These are phyloP conservation scores for Takifugu rubripes DNA, from an alignment of 2,797 vertebrate genomes.

Conservation along the genomic window DNA sequence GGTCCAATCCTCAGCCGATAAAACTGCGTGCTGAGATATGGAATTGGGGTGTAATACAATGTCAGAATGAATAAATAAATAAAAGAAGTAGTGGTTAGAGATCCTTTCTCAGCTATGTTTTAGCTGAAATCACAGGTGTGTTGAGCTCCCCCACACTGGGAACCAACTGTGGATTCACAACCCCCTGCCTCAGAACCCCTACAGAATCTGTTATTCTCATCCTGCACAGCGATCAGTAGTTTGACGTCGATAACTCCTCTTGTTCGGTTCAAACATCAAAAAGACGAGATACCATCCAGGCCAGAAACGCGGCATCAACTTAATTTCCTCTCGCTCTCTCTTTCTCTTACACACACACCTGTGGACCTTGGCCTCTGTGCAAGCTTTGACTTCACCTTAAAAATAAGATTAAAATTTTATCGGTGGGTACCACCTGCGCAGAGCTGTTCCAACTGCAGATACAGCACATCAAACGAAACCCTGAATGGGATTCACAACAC, in stretches of 20 bases:
- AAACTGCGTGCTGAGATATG: too few relatives aligned
- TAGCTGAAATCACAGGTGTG: too few relatives aligned
- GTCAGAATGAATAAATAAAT: too few relatives aligned
- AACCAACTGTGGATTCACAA: too few relatives aligned
- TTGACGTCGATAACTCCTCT: constrained; percentile 39
- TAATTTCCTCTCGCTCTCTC: background rate
- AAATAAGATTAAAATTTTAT: constrained; percentile 65
- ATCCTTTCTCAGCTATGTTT: too few relatives aligned
- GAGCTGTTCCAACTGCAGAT: constrained; percentile 39
- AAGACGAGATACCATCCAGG: constrained; percentile 46
- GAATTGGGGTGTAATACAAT: too few relatives aligned
- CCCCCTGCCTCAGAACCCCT: too few relatives aligned
- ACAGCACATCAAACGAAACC: constrained; percentile 40
- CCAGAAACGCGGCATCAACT: constrained; percentile 47
- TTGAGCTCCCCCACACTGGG: too few relatives aligned
- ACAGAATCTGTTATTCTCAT: constrained; percentile 11
- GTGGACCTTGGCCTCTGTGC: constrained; percentile 16
- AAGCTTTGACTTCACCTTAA: constrained; percentile 48
- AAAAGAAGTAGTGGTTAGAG: too few relatives aligned
- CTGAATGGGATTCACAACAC: constrained; percentile 25
- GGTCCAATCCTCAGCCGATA: too few relatives aligned
- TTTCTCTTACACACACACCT: background rate
- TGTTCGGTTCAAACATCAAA: constrained; percentile 50
- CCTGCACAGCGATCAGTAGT: constrained; percentile 41
- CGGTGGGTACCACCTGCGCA: constrained; percentile 48